Base-by-base conservation (phyloP, 1,140 invertebrate species). In the Drosophila lini region DNA sequence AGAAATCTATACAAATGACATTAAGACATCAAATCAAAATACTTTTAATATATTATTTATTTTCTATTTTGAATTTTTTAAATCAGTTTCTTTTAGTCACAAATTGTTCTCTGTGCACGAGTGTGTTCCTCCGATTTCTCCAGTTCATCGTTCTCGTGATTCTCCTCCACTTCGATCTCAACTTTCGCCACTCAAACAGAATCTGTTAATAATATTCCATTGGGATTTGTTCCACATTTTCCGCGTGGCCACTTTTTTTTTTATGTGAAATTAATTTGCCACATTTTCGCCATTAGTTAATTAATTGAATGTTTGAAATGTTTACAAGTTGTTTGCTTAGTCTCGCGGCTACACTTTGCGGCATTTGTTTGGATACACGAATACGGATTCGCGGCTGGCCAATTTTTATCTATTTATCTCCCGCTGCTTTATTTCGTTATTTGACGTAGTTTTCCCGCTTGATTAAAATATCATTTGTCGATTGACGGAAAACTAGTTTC, bases 351-450 rank as follows among this genome's bases (percentile, higher is more conserved):
- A 45, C 45, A 65, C 57, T 63, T 55, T 55, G 56, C 25, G 38
- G 57, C 55, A 59, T 60, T 67, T 70, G 74, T 81, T 68, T 60
- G 50, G 34, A 53, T 70, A 31, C 65, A 34, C 42, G 10, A 67
- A 34, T 47, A 34, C 42, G 62, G 31, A 41, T 58, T 22, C 9
- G 32, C 40, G 48, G 52, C 34, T 42, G 61, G 65, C 64, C 58
- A 89, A 89, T 89, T 89, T 89, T 81, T 89, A 89, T 89, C 84
- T 89, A 84, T 89, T 89, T 89, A 89, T 78, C 84, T 89, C 84
- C 80, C 74, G 84, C 84, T 84, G 84, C 56, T 80, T 89, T 89
- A 89, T 89, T 81, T 84, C 63, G 78, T 71, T 83, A 89, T 89
- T 89, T 89, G 80, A 88, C 84, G 84, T 89, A 88, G 80, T 89